These are phyloP conservation scores for Harpegnathos saltator DNA, from an alignment of 1,140 invertebrate genomes.

Conservation along the genomic window DNA sequence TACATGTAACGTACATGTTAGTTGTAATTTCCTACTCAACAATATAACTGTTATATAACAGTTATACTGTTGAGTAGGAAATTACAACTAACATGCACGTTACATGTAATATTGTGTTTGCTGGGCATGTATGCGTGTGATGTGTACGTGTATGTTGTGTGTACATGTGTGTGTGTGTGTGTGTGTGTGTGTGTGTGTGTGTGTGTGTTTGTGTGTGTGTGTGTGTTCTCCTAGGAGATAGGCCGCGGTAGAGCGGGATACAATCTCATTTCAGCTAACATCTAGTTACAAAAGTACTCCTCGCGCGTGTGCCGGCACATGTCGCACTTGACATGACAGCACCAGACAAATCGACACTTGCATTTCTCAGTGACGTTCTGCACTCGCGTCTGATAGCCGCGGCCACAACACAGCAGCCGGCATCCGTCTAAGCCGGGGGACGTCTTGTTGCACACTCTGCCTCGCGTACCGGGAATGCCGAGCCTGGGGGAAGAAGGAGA, in stretches of 20 bases:
- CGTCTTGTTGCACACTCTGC: slow-evolving; percentile 93
- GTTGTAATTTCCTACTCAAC: too few relatives aligned
- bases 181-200: too few relatives aligned
- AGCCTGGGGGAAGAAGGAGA: slow-evolving; percentile 85
- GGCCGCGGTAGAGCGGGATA: slow-evolving; percentile 62
- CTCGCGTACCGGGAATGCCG: slow-evolving; percentile 94
- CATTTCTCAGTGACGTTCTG: slow-evolving; percentile 95
- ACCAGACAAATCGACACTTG: slow-evolving; percentile 97
- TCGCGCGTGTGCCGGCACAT: slow-evolving; percentile 92
- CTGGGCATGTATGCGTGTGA: too few relatives aligned
- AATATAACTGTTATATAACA: too few relatives aligned
- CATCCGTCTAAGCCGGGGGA: slow-evolving; percentile 93
- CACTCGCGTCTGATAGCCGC: slow-evolving; percentile 95
- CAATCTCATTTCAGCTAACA: slow-evolving; percentile 34
- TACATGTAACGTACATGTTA: too few relatives aligned
- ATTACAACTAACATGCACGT: too few relatives aligned
- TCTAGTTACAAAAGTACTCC: slow-evolving; percentile 94
- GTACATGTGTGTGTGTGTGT: too few relatives aligned
- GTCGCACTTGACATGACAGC: slow-evolving; percentile 95
- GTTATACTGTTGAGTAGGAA: too few relatives aligned
- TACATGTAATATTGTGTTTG: too few relatives aligned
- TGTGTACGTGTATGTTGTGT: too few relatives aligned
- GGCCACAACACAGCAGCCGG: slow-evolving; percentile 94
- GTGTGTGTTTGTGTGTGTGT: too few relatives aligned
- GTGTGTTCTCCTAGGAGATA: slow-evolving; percentile 60